Evolutionary conservation across 2,113 vertebrate species (phyloP).

Genomic region (Mastomys coucha): DNA sequence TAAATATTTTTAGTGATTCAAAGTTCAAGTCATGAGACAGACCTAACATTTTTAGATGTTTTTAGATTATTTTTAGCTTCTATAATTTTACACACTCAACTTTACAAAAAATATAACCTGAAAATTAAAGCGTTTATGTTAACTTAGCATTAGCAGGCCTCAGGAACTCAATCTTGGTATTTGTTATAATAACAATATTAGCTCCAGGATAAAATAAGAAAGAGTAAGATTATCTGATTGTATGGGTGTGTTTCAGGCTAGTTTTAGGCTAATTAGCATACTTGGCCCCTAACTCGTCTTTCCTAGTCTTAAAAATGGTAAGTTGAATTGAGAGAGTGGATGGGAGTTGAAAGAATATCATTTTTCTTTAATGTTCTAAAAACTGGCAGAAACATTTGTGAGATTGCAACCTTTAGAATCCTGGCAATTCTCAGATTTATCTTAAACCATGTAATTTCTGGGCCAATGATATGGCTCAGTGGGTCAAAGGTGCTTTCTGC

Average conservation of each 20-base stretch:
- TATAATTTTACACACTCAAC: constrained; percentile 30
- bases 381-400: neutral
- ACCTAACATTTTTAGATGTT: neutral
- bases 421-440: neutral
- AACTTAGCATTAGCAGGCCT: neutral
- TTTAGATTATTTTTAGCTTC: neutral
- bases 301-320: neutral
- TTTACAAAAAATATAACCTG: constrained; percentile 16
- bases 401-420: constrained; percentile 24
- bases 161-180: neutral
- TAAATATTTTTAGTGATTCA: constrained; percentile 3
- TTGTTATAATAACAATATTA: neutral
- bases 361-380: constrained; percentile 42
- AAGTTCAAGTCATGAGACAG: neutral
- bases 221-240: neutral
- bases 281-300: neutral
- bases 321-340: neutral
- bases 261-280: neutral
- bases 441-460: neutral
- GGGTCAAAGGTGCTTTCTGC: neutral
- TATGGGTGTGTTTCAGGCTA: neutral
- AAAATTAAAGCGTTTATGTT: constrained; percentile 13
- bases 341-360: neutral
- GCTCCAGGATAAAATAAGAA: neutral
- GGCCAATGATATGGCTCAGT: neutral